A percentile compares a stretch with the other conserved stretches of the same genome.
Evolutionary conservation across 2,888 invertebrate species (phyloP).

Genomic region (Chloroclysta siterata): DNA sequence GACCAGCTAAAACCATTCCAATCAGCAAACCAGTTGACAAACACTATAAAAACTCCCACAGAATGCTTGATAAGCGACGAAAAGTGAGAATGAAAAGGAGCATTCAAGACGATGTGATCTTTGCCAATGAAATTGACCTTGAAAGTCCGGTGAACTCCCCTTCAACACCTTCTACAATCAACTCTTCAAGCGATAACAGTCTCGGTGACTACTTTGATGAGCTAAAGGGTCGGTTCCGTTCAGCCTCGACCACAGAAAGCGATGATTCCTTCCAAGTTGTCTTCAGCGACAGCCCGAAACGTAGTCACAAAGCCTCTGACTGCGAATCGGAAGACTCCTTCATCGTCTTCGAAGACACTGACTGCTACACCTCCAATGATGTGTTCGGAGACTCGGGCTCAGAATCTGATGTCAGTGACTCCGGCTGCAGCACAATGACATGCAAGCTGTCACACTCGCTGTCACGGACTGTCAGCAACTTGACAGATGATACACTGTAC

Average conservation of each 20-base stretch:
- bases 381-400: conserved; percentile 61
- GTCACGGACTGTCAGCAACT: conserved; percentile 68
- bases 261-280: conserved; percentile 81
- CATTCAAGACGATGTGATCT: conserved; percentile 60
- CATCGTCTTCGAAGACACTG: conserved; percentile 79
- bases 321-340: conserved; percentile 86
- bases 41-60: conserved; percentile 56
- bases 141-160: conserved; percentile 59
- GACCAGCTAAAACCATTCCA: conserved; percentile 45
- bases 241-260: conserved; percentile 59
- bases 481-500: conserved; percentile 72
- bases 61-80: conserved; percentile 51
- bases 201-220: conserved; percentile 67
- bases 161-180: conserved; percentile 34
- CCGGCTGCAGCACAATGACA: conserved; percentile 54
- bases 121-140: conserved; percentile 58
- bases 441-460: conserved; percentile 56
- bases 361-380: conserved; percentile 73
- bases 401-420: conserved; percentile 57
- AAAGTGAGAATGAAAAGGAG: conserved; percentile 52
- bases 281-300: conserved; percentile 61
- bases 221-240: conserved; percentile 67
- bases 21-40: conserved; percentile 53
- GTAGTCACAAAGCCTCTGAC: conserved; percentile 66
- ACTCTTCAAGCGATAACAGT: conserved; percentile 14